These are phyloP conservation scores for Tapirus indicus DNA, from an alignment of 2,797 vertebrate genomes.

Conservation along the genomic window DNA sequence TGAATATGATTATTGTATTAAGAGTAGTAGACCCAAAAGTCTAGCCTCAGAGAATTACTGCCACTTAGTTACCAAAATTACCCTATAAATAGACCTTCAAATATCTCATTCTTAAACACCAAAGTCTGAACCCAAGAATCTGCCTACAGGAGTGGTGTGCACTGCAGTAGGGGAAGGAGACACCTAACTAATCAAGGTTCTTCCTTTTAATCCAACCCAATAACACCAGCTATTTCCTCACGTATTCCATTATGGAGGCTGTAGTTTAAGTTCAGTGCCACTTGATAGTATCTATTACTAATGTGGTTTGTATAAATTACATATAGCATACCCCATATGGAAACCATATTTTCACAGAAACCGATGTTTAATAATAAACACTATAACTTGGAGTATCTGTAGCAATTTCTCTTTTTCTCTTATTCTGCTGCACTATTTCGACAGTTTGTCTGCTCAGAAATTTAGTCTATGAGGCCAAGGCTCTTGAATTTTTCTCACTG, in stretches of 20 bases:
- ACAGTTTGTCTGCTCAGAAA: conserved; percentile 91
- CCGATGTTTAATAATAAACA: conserved; percentile 80
- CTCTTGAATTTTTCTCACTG: conserved; percentile 93
- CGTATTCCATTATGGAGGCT: conserved; percentile 75
- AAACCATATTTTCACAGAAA: conserved; percentile 85
- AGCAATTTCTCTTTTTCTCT: conserved; percentile 59
- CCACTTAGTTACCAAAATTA: conserved; percentile 52
- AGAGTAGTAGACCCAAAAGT: neutral
- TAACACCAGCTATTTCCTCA: conserved; percentile 80
- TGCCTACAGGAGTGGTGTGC: neutral
- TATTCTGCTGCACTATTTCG: conserved; percentile 68
- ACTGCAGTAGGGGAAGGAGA: neutral
- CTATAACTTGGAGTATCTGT: conserved; percentile 61
- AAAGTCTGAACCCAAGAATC: neutral
- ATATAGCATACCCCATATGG: conserved; percentile 83
- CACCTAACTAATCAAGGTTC: neutral
- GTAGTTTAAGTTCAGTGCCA: conserved; percentile 79
- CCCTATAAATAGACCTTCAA: conserved; percentile 13
- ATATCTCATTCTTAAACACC: conserved; percentile 25
- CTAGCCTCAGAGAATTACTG: conserved; percentile 37
- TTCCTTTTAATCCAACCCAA: conserved; percentile 53
- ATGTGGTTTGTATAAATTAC: conserved; percentile 85
- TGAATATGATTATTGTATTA: neutral
- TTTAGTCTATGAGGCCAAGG: conserved; percentile 91
- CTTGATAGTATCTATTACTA: conserved; percentile 85